Evolutionary conservation across 2,797 vertebrate genomes (phyloP).

Genomic region (Odontamblyopus lacepedii): DNA sequence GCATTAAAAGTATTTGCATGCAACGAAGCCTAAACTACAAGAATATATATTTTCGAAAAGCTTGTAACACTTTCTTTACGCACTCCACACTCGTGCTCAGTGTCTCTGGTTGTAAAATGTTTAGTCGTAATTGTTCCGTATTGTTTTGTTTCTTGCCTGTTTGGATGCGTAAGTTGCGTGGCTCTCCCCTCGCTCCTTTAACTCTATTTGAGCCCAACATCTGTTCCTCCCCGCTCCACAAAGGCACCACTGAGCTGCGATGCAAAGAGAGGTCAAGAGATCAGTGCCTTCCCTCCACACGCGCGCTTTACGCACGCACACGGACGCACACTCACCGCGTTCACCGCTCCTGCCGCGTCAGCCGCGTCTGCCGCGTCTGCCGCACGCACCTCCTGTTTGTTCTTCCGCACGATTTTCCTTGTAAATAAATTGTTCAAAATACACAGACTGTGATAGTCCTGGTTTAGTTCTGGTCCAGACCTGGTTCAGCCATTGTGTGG

Average conservation of each 20-base stretch:
- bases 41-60: too few species aligned
- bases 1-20: too few species aligned
- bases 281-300: constrained; percentile 66
- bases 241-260: constrained; percentile 72
- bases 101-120: not conserved
- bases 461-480: not conserved
- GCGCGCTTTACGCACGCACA: constrained; percentile 33
- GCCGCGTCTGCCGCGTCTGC: not conserved
- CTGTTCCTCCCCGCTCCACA: constrained; percentile 77
- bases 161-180: constrained; percentile 40
- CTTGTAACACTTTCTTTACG: too few species aligned
- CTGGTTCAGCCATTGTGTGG: not conserved
- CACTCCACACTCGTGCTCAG: too few species aligned
- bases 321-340: constrained; percentile 16
- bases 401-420: not conserved
- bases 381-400: not conserved
- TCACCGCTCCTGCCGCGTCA: not conserved
- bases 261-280: constrained; percentile 80
- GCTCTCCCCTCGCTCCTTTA: constrained; percentile 53
- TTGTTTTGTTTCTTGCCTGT: not conserved
- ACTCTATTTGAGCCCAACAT: constrained; percentile 67
- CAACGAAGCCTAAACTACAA: too few species aligned
- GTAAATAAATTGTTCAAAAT: not conserved
- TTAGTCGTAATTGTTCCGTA: not conserved
- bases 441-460: not conserved